These are phyloP conservation scores for Gorsachius goisagi DNA, from an alignment of 2,113 vertebrate genomes.

Conservation along the genomic window DNA sequence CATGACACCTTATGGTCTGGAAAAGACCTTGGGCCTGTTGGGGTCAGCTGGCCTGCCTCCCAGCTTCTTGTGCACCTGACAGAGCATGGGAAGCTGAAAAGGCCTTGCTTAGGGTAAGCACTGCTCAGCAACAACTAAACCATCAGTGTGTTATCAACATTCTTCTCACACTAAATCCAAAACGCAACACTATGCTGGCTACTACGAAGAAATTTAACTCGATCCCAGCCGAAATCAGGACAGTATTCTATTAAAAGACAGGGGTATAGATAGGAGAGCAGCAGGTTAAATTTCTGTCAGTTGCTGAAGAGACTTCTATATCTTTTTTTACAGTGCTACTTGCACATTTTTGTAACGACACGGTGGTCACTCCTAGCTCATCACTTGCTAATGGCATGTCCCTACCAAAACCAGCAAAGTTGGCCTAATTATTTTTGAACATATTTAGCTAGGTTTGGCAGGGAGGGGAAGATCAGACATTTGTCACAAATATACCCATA, in stretches of 20 bases:
- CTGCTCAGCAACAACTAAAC: no score
- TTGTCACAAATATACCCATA: background rate
- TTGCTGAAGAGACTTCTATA: background rate
- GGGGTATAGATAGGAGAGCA: background rate
- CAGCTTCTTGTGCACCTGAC: no score
- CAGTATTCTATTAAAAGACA: background rate
- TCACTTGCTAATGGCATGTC: background rate
- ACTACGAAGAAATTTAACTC: no score
- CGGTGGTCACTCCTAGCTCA: background rate
- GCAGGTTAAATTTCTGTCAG: background rate
- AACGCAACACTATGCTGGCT: no score
- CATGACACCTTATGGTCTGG: no score
- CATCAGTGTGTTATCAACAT: no score
- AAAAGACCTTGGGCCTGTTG: no score
- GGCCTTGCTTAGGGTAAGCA: no score
- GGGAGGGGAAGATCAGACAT: background rate
- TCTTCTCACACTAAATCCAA: no score
- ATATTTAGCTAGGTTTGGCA: background rate
- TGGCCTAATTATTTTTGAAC: background rate
- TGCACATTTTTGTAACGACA: background rate
- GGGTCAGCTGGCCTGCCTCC: no score
- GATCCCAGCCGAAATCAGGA: no score
- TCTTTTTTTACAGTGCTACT: background rate
- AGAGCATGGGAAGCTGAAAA: no score
- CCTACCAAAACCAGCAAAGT: background rate